Conservation (phyloP, 2,888 invertebrate species). For the Magallana nippona region DNA sequence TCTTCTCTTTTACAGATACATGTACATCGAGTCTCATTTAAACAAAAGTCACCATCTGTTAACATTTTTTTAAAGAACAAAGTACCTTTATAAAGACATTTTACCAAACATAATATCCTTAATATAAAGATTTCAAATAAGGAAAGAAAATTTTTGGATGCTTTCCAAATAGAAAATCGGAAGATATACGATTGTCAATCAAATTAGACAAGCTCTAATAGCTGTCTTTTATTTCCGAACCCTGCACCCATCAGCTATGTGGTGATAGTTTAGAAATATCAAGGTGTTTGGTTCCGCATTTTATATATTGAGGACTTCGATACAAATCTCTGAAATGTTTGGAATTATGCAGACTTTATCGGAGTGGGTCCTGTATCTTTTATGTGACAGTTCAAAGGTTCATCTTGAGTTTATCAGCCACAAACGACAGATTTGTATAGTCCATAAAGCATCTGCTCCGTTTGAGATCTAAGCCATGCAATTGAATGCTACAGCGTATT, state of each 20-base stretch:
- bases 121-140: no score
- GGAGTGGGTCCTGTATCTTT: constrained; percentile 17
- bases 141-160: constrained; percentile 11
- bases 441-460: background rate
- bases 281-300: constrained; percentile 1
- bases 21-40: no score
- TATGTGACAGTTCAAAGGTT: constrained; percentile 25
- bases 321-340: constrained; percentile 3
- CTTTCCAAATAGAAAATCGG: background rate
- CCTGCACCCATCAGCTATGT: background rate
- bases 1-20: no score
- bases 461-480: background rate
- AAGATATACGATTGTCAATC: constrained; percentile 1
- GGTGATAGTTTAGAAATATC: constrained; percentile 8
- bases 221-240: background rate
- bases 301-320: background rate
- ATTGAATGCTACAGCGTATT: constrained; percentile 21
- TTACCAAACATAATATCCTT: no score
- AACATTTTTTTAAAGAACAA: no score
- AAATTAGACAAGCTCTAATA: constrained; percentile 20
- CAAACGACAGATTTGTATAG: background rate
- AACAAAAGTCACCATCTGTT: no score
- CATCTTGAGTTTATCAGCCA: constrained; percentile 24
- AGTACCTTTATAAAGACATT: no score
- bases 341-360: background rate